Base-by-base conservation (phyloP, 2,113 vertebrate genomes). In the Albula goreensis region DNA sequence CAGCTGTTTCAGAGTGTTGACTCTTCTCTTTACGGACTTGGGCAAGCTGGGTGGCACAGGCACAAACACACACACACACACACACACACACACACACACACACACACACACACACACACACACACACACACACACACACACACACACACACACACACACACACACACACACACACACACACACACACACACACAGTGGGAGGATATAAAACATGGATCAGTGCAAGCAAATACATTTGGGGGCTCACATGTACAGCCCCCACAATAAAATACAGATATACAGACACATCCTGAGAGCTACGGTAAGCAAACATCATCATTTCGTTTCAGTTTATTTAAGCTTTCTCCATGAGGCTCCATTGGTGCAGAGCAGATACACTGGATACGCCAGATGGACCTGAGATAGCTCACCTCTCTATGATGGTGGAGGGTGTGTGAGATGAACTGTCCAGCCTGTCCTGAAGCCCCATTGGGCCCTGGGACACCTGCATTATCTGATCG, bases 1-100 rank as follows among this genome's bases (percentile, higher is more conserved):
- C 12, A 99, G 97, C 89, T 97, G 97, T 89, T 99, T 99, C 94
- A 99, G 89, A 11, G 98, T 98, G 81, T 98, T 96, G 60, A 99
- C 96, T 96, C 98, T 94, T 91, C 98, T 96, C 91, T 97, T 99
- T 82, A 99, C 97, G 15, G 94, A 96, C 95, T 97, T 99, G 25
- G 98, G 98, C 91, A 98, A 94, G 88, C 97, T 99, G 53, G 57
- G 74, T 60, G 80, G 4, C 85, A 56, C 7, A 81, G 82, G 56
- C 60, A 85, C n/a, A n/a, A n/a, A n/a, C n/a, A n/a, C n/a, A n/a
- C n/a, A n/a, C n/a, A n/a, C n/a, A 80, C 86, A 83, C 11, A 51
- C 82, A 88, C 84, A 19, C 6, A 85, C 11, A 85, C 52, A 11
- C 52, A 53, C 52, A 11, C 52, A 53, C 52, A 11, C 52, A 63